phyloP scores from a whole-genome alignment of 1,140 invertebrate species.

The Diachasmimorpha longicaudata region DNA sequence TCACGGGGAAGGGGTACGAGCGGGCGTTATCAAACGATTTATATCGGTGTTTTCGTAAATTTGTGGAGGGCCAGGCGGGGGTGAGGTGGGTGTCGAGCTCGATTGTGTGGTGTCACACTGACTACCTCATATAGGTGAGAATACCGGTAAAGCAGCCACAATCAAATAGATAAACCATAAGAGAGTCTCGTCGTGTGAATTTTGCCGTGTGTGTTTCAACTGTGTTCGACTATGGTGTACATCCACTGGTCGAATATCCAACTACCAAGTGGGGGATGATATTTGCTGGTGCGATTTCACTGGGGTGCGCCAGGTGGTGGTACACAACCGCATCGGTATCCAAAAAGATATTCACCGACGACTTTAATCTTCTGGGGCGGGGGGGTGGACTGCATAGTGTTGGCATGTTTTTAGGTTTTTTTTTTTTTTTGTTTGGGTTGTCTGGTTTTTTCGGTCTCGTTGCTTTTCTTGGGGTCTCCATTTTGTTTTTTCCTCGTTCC shows the following conservation, averaged over 20 bases:
- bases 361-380: neutral
- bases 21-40: slow-evolving; percentile 51
- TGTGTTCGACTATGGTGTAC: too few species aligned
- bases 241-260: neutral
- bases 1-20: neutral
- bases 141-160: neutral
- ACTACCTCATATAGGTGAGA: neutral
- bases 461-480: neutral
- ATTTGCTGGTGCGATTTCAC: neutral
- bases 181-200: neutral
- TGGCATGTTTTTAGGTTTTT: neutral
- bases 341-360: slow-evolving; percentile 1
- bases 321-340: neutral
- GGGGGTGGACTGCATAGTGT: neutral
- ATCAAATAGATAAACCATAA: slow-evolving; percentile 1
- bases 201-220: neutral
- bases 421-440: neutral
- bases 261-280: neutral
- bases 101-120: slow-evolving; percentile 24
- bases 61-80: too few species aligned
- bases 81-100: too few species aligned
- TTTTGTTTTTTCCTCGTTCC: neutral
- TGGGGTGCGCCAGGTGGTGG: neutral
- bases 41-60: slow-evolving; percentile 53
- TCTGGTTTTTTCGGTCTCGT: neutral